phyloP scores from a whole-genome alignment of 2,797 vertebrate genomes.

The Acanthiza pusilla region DNA sequence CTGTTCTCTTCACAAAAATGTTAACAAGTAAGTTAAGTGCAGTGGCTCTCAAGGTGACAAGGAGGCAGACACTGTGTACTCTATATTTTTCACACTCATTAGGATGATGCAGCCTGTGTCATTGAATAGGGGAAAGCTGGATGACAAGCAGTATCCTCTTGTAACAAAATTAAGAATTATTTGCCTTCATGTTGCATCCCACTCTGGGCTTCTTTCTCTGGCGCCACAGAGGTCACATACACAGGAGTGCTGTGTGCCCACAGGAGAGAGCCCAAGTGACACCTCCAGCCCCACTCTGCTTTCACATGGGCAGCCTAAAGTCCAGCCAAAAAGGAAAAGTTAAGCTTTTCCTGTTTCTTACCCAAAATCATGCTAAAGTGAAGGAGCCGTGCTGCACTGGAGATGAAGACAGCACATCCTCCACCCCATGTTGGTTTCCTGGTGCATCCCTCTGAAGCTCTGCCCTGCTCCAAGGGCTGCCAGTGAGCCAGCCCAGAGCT shows the following conservation, averaged over 20 bases:
- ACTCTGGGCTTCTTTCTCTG: not conserved
- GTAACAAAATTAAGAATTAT: not conserved
- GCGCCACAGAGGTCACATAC: not conserved
- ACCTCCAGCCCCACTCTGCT: not conserved
- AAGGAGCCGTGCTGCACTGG: not conserved
- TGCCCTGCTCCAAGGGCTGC: not conserved
- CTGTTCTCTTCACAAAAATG: not conserved
- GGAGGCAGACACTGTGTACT: not conserved
- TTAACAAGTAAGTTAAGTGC: not conserved
- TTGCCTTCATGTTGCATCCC: not conserved
- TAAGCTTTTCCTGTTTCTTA: not conserved
- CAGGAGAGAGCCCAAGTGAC: not conserved
- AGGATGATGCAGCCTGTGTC: not conserved
- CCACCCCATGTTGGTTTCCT: rapidly evolving
- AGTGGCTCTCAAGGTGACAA: not conserved
- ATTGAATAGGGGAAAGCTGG: not conserved
- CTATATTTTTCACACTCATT: not conserved
- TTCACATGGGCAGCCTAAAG: not conserved
- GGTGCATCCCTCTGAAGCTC: not conserved
- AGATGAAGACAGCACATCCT: not conserved
- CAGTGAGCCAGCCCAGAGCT: not conserved
- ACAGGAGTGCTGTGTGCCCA: not conserved
- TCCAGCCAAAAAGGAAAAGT: not conserved
- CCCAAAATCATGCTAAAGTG: not conserved
- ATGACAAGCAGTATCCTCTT: not conserved